Evolutionary conservation across 2,888 invertebrate genomes (phyloP).

Genomic region (Drosophila nigritarsus): DNA sequence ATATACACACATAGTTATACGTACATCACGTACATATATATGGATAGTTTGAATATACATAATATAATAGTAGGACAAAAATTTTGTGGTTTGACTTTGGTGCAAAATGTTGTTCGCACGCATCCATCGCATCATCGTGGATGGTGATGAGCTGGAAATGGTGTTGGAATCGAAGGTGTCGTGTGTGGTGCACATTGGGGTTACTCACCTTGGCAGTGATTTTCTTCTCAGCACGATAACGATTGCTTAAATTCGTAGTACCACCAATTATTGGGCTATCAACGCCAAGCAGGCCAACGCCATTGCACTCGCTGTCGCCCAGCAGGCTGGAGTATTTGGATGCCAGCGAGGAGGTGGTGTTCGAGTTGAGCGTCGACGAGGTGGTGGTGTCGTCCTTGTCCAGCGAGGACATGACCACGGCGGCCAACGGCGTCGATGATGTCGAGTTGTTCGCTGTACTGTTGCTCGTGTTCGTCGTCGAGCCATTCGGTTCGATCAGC

Average conservation of each 20-base stretch:
- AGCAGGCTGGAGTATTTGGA: slow-evolving; percentile 82
- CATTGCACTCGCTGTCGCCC: slow-evolving; percentile 80
- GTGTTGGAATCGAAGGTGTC: slow-evolving; percentile 8
- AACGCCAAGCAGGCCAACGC: slow-evolving; percentile 51
- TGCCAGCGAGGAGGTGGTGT: slow-evolving; percentile 80
- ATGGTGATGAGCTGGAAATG: slow-evolving; percentile 47
- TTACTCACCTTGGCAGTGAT: slow-evolving; percentile 85
- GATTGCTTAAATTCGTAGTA: slow-evolving; percentile 80
- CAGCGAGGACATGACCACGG: slow-evolving; percentile 74
- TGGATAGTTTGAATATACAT: not conserved
- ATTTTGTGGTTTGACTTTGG: slow-evolving; percentile 9
- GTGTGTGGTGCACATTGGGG: not conserved
- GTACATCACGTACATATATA: slow-evolving; percentile 9
- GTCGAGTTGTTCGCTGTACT: slow-evolving; percentile 81
- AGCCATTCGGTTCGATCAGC: slow-evolving; percentile 74
- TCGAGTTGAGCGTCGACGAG: slow-evolving; percentile 77
- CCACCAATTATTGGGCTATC: slow-evolving; percentile 74
- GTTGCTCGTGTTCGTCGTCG: slow-evolving; percentile 73
- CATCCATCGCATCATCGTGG: slow-evolving; percentile 9
- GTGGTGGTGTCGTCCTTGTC: slow-evolving; percentile 81
- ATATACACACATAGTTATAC: slow-evolving; percentile 13
- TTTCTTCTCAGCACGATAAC: slow-evolving; percentile 85
- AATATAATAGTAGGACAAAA: not conserved
- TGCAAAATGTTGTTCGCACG: slow-evolving; percentile 30
- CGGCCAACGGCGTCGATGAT: slow-evolving; percentile 82